phyloP scores from a whole-genome alignment of 2,888 invertebrate genomes.

The Pharmacophagus antenor region DNA sequence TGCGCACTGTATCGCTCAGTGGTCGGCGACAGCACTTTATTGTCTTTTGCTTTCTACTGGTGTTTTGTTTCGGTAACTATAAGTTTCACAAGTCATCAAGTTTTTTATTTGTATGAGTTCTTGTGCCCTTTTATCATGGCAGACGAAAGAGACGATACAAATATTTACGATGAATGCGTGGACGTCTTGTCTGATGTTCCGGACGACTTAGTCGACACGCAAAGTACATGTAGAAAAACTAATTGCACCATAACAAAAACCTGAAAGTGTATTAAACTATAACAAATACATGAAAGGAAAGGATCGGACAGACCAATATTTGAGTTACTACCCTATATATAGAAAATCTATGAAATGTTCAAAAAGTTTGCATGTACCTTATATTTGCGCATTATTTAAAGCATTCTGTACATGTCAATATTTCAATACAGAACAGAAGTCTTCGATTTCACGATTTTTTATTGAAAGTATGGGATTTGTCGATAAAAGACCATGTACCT shows the following conservation, averaged over 20 bases:
- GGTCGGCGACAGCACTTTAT: background rate
- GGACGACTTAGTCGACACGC: background rate
- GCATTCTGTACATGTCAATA: background rate
- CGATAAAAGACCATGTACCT: background rate
- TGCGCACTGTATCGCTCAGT: background rate
- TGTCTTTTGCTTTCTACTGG: background rate
- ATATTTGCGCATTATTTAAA: background rate
- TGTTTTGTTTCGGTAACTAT: background rate
- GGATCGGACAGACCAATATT: conserved; percentile 1
- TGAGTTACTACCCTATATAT: conserved; percentile 1
- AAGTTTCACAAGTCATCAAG: background rate
- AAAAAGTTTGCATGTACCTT: background rate
- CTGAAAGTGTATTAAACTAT: background rate
- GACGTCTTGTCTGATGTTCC: background rate
- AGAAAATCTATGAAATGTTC: background rate
- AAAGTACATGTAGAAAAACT: background rate
- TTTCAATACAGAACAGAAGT: conserved; percentile 1
- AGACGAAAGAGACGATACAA: conserved; percentile 1
- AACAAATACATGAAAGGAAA: conserved; percentile 1
- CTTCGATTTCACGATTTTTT: background rate
- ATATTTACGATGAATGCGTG: conserved; percentile 1
- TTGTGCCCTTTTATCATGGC: background rate
- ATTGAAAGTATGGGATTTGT: background rate
- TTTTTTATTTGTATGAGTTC: background rate
- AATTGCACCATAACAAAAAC: conserved; percentile 1